Evolutionary conservation across 2,113 vertebrate genomes (phyloP), one percentile per base, ranked within the genome.

Genomic region (Psophia crepitans): DNA sequence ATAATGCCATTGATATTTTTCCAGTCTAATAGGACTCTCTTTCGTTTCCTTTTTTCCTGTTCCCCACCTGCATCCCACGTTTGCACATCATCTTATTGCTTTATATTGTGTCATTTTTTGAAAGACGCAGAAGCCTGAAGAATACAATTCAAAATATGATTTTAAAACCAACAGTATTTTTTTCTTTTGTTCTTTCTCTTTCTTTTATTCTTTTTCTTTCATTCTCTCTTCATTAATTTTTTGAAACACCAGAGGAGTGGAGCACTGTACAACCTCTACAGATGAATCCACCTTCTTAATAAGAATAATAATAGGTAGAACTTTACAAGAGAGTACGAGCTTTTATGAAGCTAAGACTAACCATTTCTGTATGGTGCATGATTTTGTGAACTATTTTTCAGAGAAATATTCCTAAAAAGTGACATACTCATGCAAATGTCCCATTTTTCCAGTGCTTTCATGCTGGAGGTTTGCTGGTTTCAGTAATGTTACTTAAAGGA

Each of bases 351-450:
- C 14, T 33, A 22, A 54, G 37, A 39, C 37, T 49, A 49, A 24
- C 8, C 7, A 24, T 56, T 86, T 66, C 35, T 43, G 1, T 21
- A 41, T 20, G 3, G 6, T 21, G 3, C 8, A 54, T 32, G 65
- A 12, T 57, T 79, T 78, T 49, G 5, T 79, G 66, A 79, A 41
- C 4, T 46, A 12, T 63, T 92, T 87, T 75, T 75, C 37, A 57
- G 60, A 58, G 6, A 66, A 57, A 48, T 15, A 54, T 23, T 73
- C 44, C 56, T 56, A 12, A 3, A 61, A 56, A 82, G 26, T 3
- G 5, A 22, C 46, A 51, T 44, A 12, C 5, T 7, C 14, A 15
- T 48, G 9, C 14, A 79, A 75, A 76, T 0, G 0, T 37, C 35
- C 44, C 41, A 33, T 70, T 60, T 91, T 21, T 19, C 8, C 7